Percentiles rank a stretch among this genome's conserved stretches.
These are phyloP conservation scores for Drosophila longiperda DNA, from an alignment of 2,888 invertebrate species.

Conservation along the genomic window DNA sequence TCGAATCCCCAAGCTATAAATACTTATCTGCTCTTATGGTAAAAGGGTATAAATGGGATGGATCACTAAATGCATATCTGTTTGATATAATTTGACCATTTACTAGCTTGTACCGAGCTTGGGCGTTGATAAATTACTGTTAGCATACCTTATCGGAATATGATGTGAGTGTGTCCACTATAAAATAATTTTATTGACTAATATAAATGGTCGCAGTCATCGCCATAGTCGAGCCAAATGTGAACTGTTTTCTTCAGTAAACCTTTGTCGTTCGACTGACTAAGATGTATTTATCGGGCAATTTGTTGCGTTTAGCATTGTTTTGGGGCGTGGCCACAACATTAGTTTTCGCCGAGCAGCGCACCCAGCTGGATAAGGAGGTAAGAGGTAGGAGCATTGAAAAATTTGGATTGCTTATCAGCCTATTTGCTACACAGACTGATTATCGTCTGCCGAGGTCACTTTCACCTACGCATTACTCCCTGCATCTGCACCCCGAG, in stretches of 20 bases:
- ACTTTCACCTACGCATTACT: constrained; percentile 88
- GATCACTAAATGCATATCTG: no score
- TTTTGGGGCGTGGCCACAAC: constrained; percentile 60
- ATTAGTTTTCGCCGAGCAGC: constrained; percentile 61
- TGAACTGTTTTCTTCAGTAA: constrained; percentile 40
- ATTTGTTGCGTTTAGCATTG: constrained; percentile 46
- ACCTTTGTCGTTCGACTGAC: constrained; percentile 36
- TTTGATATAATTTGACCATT: no score
- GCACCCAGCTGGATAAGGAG: constrained; percentile 39
- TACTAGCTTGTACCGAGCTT: no score
- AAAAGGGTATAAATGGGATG: background rate
- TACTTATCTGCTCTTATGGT: no score
- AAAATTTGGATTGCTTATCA: background rate
- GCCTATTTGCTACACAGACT: constrained; percentile 36
- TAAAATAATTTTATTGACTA: constrained; percentile 36
- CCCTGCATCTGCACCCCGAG: constrained; percentile 88
- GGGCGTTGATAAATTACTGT: constrained; percentile 3
- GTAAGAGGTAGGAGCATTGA: constrained; percentile 21
- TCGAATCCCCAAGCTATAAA: no score
- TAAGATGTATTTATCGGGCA: constrained; percentile 53
- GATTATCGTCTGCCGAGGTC: constrained; percentile 86
- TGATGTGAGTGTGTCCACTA: constrained; percentile 38
- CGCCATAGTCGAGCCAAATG: constrained; percentile 3
- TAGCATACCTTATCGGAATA: no score
- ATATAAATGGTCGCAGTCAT: constrained; percentile 19